Base-by-base conservation (phyloP, 2,797 vertebrate species). In the Acrossocheilus fasciatus region DNA sequence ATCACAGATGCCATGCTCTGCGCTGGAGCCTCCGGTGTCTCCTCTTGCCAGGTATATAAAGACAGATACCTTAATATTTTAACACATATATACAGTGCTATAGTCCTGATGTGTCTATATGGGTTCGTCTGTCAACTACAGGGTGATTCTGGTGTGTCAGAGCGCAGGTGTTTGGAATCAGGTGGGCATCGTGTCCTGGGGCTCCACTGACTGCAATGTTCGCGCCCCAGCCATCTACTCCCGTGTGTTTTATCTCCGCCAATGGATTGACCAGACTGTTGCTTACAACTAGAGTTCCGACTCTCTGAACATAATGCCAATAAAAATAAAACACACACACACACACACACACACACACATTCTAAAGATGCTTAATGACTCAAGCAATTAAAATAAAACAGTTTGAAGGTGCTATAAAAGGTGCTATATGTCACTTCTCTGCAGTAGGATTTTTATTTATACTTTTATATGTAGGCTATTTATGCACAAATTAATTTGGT, bases 1-100 rank as follows among this genome's bases (percentile, higher is more conserved):
- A 96, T 98, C 92, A 95, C 94, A 14, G 95, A 94, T 1, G 88
- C 95, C 90, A 97, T 97, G 97, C 93, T 98, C 93, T 98, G 97
- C 1, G 96, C 96, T 0, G 96, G 96, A 0, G 95, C 94, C 0
- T 93, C 92, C 2, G 96, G 97, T 10, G 95, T 96, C 39, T 96
- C 95, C 62, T 98, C 96, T 4, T 98, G 97, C 90, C 96, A 97
- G 95, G 97, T 97, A 92, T 93, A 75, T 47, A 18, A 6, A 2
- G 17, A 69, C 18, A 78, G 17, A 50, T 10, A 17, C 39, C 75
- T 26, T 20, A 26, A 66, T 47, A 50, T 12, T 30, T 34, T 20
- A 50, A 36, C 17, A 1, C 2, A 41, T 50, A 72, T 14, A 20
- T 45, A 45, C 2, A 57, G 66, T 72, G 50, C 17, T 45, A 47